Conservation (phyloP, 1,140 invertebrate genomes). For the Penaeus vannamei region DNA sequence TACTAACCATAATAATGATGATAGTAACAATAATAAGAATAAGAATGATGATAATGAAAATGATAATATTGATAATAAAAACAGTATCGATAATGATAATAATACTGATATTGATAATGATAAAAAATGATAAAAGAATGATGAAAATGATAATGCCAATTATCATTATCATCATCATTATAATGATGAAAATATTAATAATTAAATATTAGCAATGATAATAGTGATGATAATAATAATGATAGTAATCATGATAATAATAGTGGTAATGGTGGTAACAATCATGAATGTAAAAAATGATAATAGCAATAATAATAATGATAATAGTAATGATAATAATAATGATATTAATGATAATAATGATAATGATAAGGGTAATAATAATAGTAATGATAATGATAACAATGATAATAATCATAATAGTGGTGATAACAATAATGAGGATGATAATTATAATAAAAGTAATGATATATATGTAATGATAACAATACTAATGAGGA, state of each 20-base stretch:
- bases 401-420: too few relatives aligned
- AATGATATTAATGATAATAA: too few relatives aligned
- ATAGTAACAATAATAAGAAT: not conserved
- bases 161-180: not conserved
- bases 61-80: too few relatives aligned
- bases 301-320: too few relatives aligned
- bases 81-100: not conserved
- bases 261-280: not conserved
- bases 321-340: not conserved
- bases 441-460: too few relatives aligned
- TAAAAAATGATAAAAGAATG: not conserved
- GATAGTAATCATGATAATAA: too few relatives aligned
- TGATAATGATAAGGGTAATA: not conserved
- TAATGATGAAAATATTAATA: not conserved
- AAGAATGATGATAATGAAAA: not conserved
- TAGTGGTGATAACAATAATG: too few relatives aligned
- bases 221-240: not conserved
- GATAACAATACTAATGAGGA: too few relatives aligned
- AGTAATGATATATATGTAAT: too few relatives aligned
- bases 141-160: not conserved
- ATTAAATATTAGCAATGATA: not conserved
- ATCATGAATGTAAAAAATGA: not conserved
- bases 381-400: not conserved
- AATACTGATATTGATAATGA: slow-evolving; percentile 3
- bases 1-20: too few relatives aligned